Conservation (phyloP, 2,888 invertebrate species). For the Agrochola macilenta region DNA sequence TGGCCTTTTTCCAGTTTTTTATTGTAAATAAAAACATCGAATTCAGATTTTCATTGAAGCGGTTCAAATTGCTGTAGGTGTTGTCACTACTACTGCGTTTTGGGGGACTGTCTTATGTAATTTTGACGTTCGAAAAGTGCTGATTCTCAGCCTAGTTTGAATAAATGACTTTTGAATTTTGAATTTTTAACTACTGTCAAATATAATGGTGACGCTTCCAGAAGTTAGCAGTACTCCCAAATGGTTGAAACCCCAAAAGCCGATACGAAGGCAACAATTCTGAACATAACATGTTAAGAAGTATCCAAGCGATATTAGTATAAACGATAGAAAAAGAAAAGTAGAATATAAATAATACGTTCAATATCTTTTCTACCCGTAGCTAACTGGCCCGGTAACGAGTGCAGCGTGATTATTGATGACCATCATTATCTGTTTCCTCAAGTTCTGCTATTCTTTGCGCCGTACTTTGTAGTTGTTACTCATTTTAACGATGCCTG, state of each 20-base stretch:
- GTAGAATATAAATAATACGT: not conserved
- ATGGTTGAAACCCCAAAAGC: not conserved
- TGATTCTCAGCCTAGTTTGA: no score
- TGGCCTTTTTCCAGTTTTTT: not conserved
- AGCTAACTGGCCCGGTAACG: constrained; percentile 16
- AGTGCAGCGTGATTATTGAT: constrained; percentile 62
- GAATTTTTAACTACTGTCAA: no score
- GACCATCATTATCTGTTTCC: constrained; percentile 55
- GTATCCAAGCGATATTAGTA: not conserved
- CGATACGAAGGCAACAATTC: no score
- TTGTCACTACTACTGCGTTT: not conserved
- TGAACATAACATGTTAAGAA: not conserved
- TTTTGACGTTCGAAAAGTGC: no score
- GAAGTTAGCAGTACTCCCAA: not conserved
- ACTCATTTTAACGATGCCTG: constrained; percentile 56
- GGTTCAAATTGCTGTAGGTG: not conserved
- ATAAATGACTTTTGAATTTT: no score
- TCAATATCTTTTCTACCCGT: not conserved
- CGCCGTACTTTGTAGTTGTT: constrained; percentile 43
- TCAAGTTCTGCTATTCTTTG: constrained; percentile 42
- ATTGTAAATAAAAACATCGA: not conserved
- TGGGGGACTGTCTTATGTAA: no score
- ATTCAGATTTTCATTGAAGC: not conserved
- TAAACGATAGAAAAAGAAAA: not conserved
- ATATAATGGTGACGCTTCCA: not conserved